phyloP scores from a whole-genome alignment of 2,113 vertebrate genomes.

The Ailuropoda melanoleuca region DNA sequence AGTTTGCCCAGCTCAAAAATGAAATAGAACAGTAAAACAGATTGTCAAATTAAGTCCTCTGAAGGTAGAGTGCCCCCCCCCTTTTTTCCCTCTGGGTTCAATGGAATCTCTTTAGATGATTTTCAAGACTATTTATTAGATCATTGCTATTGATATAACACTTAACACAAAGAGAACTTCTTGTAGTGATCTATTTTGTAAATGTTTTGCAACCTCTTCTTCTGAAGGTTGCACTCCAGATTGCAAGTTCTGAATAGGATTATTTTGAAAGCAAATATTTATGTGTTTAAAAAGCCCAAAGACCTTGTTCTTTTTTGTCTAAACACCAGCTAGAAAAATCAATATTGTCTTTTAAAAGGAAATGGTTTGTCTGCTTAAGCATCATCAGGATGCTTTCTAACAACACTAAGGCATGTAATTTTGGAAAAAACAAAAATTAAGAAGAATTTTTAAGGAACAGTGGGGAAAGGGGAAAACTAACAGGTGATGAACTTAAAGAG shows the following conservation, averaged over 20 bases:
- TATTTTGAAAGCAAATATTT: conserved; percentile 7
- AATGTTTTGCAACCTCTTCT: not conserved
- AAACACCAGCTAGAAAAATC: conserved; percentile 8
- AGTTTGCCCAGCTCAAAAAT: not conserved
- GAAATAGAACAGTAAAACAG: not conserved
- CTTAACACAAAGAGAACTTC: not conserved
- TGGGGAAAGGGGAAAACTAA: rapidly evolving
- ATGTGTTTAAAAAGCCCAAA: not conserved
- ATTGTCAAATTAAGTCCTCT: not conserved
- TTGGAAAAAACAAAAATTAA: not conserved
- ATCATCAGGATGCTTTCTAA: not conserved
- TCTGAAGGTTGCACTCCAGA: not conserved
- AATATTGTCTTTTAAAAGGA: conserved; percentile 33
- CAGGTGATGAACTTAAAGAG: not conserved
- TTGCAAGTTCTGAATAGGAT: not conserved
- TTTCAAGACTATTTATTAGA: not conserved
- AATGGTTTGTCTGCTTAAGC: not conserved
- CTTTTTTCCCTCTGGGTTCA: not conserved
- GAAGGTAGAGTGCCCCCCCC: not conserved
- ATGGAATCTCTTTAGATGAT: not conserved
- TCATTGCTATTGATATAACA: not conserved
- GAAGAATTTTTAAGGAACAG: not conserved
- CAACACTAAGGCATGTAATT: not conserved
- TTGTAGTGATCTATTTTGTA: not conserved
- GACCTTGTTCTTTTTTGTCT: not conserved